phyloP scores from a whole-genome alignment of 2,797 vertebrate genomes.

The Cyprinella venusta region DNA sequence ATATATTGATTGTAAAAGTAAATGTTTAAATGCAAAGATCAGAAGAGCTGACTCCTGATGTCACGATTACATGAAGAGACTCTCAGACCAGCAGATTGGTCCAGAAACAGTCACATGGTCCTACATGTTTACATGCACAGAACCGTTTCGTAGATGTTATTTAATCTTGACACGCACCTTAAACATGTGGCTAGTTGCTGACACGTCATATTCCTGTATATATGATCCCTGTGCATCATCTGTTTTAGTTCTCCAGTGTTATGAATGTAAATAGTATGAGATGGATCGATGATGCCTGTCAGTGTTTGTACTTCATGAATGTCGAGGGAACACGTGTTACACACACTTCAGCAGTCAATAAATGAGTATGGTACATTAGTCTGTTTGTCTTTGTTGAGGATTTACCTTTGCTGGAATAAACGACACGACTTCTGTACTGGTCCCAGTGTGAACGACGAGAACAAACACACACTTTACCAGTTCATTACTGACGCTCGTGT shows the following conservation, averaged over 20 bases:
- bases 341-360: background rate
- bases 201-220: background rate
- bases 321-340: background rate
- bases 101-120: background rate
- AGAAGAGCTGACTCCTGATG: too few species aligned
- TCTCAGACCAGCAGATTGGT: background rate
- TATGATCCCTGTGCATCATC: background rate
- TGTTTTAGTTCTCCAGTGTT: background rate
- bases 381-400: too few species aligned
- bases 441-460: too few species aligned
- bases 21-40: background rate
- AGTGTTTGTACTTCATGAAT: background rate
- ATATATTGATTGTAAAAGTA: background rate
- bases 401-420: background rate
- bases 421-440: background rate
- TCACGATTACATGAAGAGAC: background rate
- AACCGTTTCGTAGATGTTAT: background rate
- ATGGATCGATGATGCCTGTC: background rate
- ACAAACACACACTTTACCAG: background rate
- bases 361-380: background rate
- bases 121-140: background rate
- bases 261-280: slow-evolving; percentile 10
- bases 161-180: slow-evolving; percentile 2
- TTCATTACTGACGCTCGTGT: background rate
- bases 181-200: background rate